Conservation (phyloP, 64 coral and sea anemone genomes). For the Platygyra sinensis region DNA sequence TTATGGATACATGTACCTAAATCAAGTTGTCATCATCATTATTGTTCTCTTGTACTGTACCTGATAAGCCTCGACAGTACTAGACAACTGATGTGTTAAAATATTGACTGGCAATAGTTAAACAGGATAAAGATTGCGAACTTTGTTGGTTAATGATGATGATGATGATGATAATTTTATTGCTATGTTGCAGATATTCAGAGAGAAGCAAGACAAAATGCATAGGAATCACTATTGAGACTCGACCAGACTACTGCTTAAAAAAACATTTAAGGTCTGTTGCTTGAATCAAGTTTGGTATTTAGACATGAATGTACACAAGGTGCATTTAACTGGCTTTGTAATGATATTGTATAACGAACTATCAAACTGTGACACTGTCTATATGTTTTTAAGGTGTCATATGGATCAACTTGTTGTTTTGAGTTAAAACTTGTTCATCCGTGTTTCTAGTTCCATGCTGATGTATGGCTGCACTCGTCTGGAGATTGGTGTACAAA, state of each 20-base stretch:
- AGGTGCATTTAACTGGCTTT: too few relatives aligned
- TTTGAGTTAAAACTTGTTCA: neutral
- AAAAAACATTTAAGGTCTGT: conserved; percentile 88
- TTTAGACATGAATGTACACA: neutral
- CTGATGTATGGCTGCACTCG: conserved; percentile 94
- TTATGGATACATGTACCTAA: too few relatives aligned
- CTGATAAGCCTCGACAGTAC: too few relatives aligned
- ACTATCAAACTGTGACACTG: too few relatives aligned
- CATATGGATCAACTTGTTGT: neutral
- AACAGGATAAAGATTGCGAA: neutral
- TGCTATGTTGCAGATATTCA: conserved; percentile 66
- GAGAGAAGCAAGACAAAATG: conserved; percentile 98
- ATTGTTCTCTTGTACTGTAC: too few relatives aligned
- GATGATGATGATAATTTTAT: neutral
- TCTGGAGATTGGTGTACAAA: conserved; percentile 97
- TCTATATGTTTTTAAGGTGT: neutral
- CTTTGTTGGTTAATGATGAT: neutral
- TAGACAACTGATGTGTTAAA: neutral
- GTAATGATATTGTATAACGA: too few relatives aligned
- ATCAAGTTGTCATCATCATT: too few relatives aligned
- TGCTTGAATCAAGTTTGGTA: too few relatives aligned
- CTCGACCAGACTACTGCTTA: conserved; percentile 95
- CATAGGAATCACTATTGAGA: conserved; percentile 99
- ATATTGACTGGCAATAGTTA: neutral
- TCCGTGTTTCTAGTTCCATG: conserved; percentile 75